A percentile compares a stretch with the other conserved stretches of the same genome.
These are phyloP conservation scores for Lerema accius DNA, from an alignment of 1,140 invertebrate species.

Conservation along the genomic window DNA sequence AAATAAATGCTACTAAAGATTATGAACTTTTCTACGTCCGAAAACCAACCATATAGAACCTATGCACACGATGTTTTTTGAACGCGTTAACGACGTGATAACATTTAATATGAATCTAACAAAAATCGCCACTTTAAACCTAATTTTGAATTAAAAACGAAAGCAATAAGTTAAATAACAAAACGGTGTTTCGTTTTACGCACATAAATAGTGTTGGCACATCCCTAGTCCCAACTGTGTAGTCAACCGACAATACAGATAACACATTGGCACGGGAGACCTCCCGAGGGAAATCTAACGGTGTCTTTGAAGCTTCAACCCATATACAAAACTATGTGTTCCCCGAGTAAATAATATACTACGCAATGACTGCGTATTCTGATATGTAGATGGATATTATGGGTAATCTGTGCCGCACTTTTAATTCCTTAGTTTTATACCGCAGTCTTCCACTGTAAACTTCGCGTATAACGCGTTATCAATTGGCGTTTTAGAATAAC, in stretches of 20 bases:
- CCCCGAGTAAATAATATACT: conserved; percentile 12
- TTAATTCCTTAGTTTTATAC: no score
- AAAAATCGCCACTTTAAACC: no score
- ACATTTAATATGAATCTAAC: no score
- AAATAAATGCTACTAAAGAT: no score
- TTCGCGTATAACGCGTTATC: no score
- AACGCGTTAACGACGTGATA: no score
- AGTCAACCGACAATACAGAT: conserved; percentile 30
- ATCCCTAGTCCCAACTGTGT: conserved; percentile 6
- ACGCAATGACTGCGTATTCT: conserved; percentile 3
- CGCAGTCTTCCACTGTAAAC: no score
- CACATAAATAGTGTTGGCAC: not conserved
- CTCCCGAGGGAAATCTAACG: conserved; percentile 36
- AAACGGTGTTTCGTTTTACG: not conserved
- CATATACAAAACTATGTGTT: conserved; percentile 11
- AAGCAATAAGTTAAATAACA: not conserved
- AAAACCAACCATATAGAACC: no score
- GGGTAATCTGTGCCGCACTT: not conserved
- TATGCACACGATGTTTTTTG: no score
- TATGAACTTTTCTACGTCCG: no score
- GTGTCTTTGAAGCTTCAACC: conserved; percentile 28
- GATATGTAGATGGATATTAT: not conserved
- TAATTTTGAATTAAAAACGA: no score
- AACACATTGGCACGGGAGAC: conserved; percentile 29
- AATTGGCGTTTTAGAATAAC: no score